Base-by-base conservation (phyloP, 2,797 vertebrate species). In the Syndactyla subalaris region DNA sequence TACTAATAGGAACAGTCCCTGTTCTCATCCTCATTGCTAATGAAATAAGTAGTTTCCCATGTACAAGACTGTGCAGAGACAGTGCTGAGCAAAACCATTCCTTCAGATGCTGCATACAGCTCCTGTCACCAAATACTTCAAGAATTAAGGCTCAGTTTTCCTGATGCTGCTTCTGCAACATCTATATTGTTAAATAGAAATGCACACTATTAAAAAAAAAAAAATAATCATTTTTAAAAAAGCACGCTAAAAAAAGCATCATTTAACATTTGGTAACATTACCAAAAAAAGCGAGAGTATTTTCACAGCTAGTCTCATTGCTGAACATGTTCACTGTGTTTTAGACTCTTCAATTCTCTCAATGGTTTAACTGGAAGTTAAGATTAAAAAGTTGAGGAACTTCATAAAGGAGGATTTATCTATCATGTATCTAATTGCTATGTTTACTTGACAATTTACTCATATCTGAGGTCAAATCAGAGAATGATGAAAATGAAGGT, bases 221-320 rank as follows among this genome's bases (percentile, higher is more conserved):
- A 66, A 66, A 58, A 24, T 10, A 5, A 38, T 36, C 2, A 78
- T 65, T 84, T 73, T 1, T 0, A 20, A 55, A 92, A 87, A 72
- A 39, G 26, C 73, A 92, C 4, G 9, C 67, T 88, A 26, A 80
- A 76, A 80, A 81, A 91, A 85, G 48, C 77, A 89, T 65, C 65
- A 82, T 89, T 92, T 94, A 83, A 66, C 36, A 85, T 83, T 92
- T 95, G 93, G 81, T 91, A 92, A 89, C 81, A 70, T 83, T 92
- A 91, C 84, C 87, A 91, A 93, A 96, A 92, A 94, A 88, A 73
- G 49, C 11, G 0, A 87, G 81, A 93, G 78, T 36, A 88, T 59
- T 96, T 95, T 94, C 86, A 97, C 86, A 86, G 88, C 38, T 92
- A 94, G 77, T 54, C 77, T 94, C 80, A 92, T n/a, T 85, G 90